Conservation (phyloP, 2,888 invertebrate genomes). For the Acleris sparsana region DNA sequence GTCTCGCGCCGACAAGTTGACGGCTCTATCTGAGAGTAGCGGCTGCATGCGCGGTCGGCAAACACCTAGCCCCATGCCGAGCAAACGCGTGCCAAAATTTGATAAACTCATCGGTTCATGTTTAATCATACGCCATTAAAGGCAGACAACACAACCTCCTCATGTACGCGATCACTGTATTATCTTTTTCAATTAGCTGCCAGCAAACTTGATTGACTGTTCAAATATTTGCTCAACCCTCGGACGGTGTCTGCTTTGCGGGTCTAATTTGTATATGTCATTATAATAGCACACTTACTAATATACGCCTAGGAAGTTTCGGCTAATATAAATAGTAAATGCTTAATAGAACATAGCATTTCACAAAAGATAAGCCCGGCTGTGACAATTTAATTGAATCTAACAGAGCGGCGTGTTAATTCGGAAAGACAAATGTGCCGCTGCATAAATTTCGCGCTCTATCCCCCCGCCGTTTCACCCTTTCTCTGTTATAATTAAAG, state of each 20-base stretch:
- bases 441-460: constrained; percentile 44
- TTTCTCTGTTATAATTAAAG: constrained; percentile 53
- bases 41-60: constrained; percentile 73
- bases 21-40: constrained; percentile 71
- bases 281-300: constrained; percentile 5
- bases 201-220: constrained; percentile 55
- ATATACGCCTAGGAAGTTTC: constrained; percentile 3
- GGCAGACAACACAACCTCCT: constrained; percentile 60
- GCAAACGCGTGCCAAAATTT: constrained; percentile 81
- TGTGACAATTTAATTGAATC: constrained; percentile 32
- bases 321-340: background rate
- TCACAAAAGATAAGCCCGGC: constrained; percentile 8
- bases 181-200: constrained; percentile 72
- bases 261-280: constrained; percentile 31
- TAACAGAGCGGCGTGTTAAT: constrained; percentile 31
- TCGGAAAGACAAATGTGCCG: constrained; percentile 41
- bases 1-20: constrained; percentile 70
- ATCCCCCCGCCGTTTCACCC: constrained; percentile 43
- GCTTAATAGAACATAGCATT: background rate
- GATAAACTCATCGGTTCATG: constrained; percentile 79
- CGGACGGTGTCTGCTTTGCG: constrained; percentile 43
- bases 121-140: constrained; percentile 79
- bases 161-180: constrained; percentile 61
- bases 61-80: constrained; percentile 70
- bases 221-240: constrained; percentile 54